A percentile compares a stretch with the other conserved stretches of the same genome.
These are phyloP conservation scores for Amblyornis subalaris DNA, from an alignment of 2,113 vertebrate species.

Conservation along the genomic window DNA sequence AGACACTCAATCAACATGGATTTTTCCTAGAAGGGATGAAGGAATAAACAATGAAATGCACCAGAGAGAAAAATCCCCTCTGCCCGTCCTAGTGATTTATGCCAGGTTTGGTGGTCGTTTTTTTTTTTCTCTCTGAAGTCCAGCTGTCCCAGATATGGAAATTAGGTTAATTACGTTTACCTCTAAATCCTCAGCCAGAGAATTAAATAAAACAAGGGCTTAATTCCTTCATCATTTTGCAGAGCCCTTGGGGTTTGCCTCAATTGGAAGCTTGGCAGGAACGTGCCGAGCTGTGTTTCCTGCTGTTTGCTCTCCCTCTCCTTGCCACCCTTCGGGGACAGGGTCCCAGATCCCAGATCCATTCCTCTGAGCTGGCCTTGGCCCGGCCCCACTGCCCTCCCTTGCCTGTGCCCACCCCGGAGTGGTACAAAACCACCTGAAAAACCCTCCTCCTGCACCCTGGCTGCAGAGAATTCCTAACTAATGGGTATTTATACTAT, in stretches of 20 bases:
- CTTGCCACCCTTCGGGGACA: neutral
- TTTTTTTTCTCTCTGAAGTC: neutral
- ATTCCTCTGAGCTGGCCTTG: neutral
- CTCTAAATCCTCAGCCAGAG: conserved; percentile 62
- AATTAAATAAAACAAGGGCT: conserved; percentile 67
- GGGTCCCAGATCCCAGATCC: fast-evolving
- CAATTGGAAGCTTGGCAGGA: conserved; percentile 46
- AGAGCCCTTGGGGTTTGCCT: conserved; percentile 47
- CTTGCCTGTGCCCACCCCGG: neutral
- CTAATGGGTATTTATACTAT: conserved; percentile 52
- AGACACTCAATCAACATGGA: neutral
- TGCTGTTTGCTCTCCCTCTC: neutral
- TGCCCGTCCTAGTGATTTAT: neutral
- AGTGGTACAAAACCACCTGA: neutral
- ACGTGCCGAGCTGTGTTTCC: neutral
- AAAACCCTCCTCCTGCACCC: neutral
- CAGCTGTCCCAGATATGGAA: conserved; percentile 68
- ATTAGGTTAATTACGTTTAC: conserved; percentile 69
- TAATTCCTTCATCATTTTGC: conserved; percentile 60
- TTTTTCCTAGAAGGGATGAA: neutral
- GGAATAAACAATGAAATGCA: neutral
- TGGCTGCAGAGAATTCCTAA: neutral
- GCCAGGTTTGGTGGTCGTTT: neutral
- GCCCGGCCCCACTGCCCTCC: neutral
- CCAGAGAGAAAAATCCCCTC: conserved; percentile 3